phyloP scores from a whole-genome alignment of 2,888 invertebrate species.

The Sceliomorpha sp. region DNA sequence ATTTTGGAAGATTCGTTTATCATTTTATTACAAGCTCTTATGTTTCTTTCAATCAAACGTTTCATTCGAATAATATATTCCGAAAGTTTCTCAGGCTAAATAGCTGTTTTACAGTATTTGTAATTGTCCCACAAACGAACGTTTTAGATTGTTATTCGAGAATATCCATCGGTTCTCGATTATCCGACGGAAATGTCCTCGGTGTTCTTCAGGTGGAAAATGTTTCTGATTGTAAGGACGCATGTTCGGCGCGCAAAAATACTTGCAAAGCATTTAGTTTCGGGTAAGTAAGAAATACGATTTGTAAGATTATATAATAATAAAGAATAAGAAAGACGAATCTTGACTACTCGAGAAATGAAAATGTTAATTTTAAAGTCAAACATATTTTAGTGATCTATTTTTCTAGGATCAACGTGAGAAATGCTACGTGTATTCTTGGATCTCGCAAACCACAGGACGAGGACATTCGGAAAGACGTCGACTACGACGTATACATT shows the following conservation, averaged over 20 bases:
- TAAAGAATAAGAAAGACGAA: slow-evolving; percentile 3
- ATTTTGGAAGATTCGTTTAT: neutral
- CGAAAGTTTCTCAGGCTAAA: too few species aligned
- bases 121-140: too few species aligned
- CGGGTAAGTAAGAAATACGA: slow-evolving; percentile 76
- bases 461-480: slow-evolving; percentile 82
- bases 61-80: too few species aligned
- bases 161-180: slow-evolving; percentile 81
- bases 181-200: slow-evolving; percentile 77
- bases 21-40: neutral
- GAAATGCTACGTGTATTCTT: slow-evolving; percentile 84
- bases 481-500: slow-evolving; percentile 85
- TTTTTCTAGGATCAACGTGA: slow-evolving; percentile 81
- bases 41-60: too few species aligned
- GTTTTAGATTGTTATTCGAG: slow-evolving; percentile 82
- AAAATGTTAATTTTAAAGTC: neutral
- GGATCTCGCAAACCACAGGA: slow-evolving; percentile 81
- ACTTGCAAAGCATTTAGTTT: slow-evolving; percentile 81
- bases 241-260: slow-evolving; percentile 80
- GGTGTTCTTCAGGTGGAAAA: slow-evolving; percentile 75
- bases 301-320: neutral
- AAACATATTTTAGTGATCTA: neutral
- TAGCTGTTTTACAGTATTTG: too few species aligned
- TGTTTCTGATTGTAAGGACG: slow-evolving; percentile 81
- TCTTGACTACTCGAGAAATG: neutral